Conservation (phyloP, 1,140 invertebrate species). For the Helicorthomorpha holstii region DNA sequence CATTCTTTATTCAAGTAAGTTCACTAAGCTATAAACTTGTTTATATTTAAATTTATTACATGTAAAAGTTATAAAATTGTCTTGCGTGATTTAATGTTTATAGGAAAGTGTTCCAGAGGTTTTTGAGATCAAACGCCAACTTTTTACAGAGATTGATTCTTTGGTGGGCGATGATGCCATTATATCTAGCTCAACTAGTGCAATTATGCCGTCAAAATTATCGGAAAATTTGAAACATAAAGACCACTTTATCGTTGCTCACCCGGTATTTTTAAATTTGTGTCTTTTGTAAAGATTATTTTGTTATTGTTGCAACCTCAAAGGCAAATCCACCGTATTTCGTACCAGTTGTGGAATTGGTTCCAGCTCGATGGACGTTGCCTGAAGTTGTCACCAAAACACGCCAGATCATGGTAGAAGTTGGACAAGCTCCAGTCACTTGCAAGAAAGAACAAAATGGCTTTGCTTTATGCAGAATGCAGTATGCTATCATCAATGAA, state of each 20-base stretch:
- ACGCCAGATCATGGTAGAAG: conserved; percentile 59
- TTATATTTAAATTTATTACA: neutral
- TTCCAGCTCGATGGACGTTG: conserved; percentile 73
- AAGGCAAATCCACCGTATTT: conserved; percentile 93
- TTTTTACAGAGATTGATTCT: conserved; percentile 59
- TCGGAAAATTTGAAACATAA: conserved; percentile 56
- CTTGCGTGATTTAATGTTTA: conserved; percentile 23
- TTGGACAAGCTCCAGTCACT: conserved; percentile 77
- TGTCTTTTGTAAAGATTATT: neutral
- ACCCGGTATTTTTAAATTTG: conserved; percentile 43
- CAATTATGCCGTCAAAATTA: conserved; percentile 69
- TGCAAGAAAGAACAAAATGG: conserved; percentile 72
- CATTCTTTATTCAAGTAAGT: conserved; percentile 37
- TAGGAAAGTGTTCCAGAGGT: conserved; percentile 89
- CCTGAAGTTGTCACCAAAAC: conserved; percentile 46
- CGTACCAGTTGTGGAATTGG: conserved; percentile 80
- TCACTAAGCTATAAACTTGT: neutral
- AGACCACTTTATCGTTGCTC: conserved; percentile 57
- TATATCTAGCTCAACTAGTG: conserved; percentile 79
- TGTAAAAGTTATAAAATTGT: neutral
- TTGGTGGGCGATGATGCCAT: conserved; percentile 48
- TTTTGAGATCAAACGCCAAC: conserved; percentile 61
- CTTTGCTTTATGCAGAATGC: conserved; percentile 85
- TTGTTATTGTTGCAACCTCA: conserved; percentile 10
- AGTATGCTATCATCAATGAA: conserved; percentile 90